These are phyloP conservation scores for Trichopria drosophilae DNA, from an alignment of 2,888 invertebrate genomes.

Conservation along the genomic window DNA sequence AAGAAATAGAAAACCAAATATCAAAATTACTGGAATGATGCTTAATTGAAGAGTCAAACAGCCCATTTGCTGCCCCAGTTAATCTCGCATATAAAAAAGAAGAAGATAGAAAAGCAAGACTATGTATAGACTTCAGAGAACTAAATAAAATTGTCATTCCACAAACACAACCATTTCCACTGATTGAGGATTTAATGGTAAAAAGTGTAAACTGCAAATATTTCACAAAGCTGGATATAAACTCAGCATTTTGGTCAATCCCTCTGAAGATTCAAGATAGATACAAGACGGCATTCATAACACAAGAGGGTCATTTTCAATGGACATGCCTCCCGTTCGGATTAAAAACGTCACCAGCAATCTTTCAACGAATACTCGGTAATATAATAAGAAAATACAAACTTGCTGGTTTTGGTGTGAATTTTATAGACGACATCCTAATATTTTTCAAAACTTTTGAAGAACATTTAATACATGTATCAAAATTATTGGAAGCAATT, in stretches of 20 bases:
- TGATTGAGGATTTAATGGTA: conserved; percentile 25
- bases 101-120: conserved; percentile 32
- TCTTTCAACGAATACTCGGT: conserved; percentile 46
- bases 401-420: conserved; percentile 26
- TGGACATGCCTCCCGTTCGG: conserved; percentile 51
- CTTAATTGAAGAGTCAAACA: conserved; percentile 37
- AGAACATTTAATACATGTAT: conserved; percentile 36
- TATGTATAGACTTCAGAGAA: too few relatives aligned
- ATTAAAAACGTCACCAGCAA: conserved; percentile 50
- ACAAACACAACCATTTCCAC: conserved; percentile 26
- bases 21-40: conserved; percentile 34
- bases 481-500: conserved; percentile 32
- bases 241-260: conserved; percentile 53
- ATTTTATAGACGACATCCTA: conserved; percentile 29
- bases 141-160: conserved; percentile 27
- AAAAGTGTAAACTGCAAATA: conserved; percentile 19
- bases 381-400: conserved; percentile 33
- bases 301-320: conserved; percentile 43
- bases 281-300: conserved; percentile 48
- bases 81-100: conserved; percentile 39
- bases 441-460: conserved; percentile 33
- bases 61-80: conserved; percentile 38
- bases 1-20: conserved; percentile 32
- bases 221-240: conserved; percentile 43
- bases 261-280: conserved; percentile 45